Base-by-base conservation (phyloP, 2,888 invertebrate genomes). In the Diaprepes abbreviatus region DNA sequence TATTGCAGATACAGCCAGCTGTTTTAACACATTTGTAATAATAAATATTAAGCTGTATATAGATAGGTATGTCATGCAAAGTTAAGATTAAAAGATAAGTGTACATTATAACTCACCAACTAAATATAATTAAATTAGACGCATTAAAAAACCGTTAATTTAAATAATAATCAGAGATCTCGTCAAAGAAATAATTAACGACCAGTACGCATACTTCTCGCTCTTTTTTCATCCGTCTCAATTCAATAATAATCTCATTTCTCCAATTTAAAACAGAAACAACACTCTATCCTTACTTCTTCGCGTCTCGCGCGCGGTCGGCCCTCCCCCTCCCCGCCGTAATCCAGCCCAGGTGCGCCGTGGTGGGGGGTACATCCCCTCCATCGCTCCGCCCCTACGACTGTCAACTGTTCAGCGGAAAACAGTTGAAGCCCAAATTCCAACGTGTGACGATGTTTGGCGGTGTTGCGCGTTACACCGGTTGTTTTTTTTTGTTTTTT, bases 391-490 rank as follows among this genome's bases (percentile, higher is more conserved):
- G 83, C 83, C 84, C 83, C 83, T 83, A 82, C 83, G 83, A 83
- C 83, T 83, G 82, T 83, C 82, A 83, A 83, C 82, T 59, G 82
- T 81, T 83, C 83, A 81, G 82, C 82, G 83, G 81, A 82, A 83
- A 83, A 83, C 84, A 84, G 84, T 84, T 81, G 82, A 83, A 83
- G 84, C 80, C 80, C 81, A 80, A 82, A 82, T 81, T 79, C 79
- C 82, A 82, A 80, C 80, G 81, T 81, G 83, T 82, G 79, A 84
- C 82, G 84, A 69, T 66, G 72, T 66, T 48, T 40, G 57, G 57
- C 63, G 66, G 58, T 66, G 69, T 45, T 66, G 40, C 69, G 72
- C 69, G 69, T 6, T 43, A 28, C 58, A 69, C 69, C 69, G 62
- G 66, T 55, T 65, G 67, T 69, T 72, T 68, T 60, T 35, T 66